phyloP scores from a whole-genome alignment of 2,888 invertebrate species.

The Timema podura region DNA sequence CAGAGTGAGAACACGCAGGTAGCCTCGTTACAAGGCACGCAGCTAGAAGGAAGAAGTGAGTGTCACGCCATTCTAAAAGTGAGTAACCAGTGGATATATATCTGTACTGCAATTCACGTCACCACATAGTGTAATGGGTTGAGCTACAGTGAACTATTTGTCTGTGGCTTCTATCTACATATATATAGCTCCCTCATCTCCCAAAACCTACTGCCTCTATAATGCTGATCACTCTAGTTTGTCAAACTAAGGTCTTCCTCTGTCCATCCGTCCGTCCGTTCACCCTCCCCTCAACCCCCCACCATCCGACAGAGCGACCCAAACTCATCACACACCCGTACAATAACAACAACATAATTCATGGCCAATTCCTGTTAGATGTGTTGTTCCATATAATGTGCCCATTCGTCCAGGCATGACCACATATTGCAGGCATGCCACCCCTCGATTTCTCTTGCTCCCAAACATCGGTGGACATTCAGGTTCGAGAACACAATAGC shows the following conservation, averaged over 20 bases:
- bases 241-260: conserved; percentile 25
- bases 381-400: conserved; percentile 18
- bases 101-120: too few species aligned
- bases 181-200: conserved; percentile 1
- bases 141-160: conserved; percentile 15
- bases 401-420: conserved; percentile 19
- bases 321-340: conserved; percentile 10
- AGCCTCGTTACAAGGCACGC: too few species aligned
- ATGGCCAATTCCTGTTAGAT: conserved; percentile 27
- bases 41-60: too few species aligned
- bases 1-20: too few species aligned
- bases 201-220: conserved; percentile 22
- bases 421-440: conserved; percentile 18
- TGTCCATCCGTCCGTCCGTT: conserved; percentile 15
- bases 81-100: too few species aligned
- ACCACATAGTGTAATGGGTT: background rate
- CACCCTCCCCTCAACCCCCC: conserved; percentile 18
- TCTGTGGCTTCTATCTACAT: conserved; percentile 18
- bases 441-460: background rate
- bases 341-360: conserved; percentile 26
- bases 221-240: conserved; percentile 29
- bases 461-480: conserved; percentile 8
- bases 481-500: conserved; percentile 3
- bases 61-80: too few species aligned
- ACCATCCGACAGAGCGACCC: background rate